A percentile compares a stretch with the other conserved stretches of the same genome.
Conservation (phyloP, 2,888 invertebrate species). For the Parnassius mnemosyne region DNA sequence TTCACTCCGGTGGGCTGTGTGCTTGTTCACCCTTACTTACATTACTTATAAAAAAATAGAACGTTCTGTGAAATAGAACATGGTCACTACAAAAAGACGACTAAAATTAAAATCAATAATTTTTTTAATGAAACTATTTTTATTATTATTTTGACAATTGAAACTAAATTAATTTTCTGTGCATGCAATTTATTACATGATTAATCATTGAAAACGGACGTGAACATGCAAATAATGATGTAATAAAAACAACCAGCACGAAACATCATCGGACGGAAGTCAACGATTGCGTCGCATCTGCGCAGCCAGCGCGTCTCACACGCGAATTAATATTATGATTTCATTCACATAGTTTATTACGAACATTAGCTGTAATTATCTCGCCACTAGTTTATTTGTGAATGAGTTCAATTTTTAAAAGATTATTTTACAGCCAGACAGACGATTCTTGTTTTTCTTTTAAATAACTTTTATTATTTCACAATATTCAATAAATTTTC, state of each 20-base stretch:
- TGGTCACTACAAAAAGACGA: no score
- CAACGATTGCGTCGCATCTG: constrained; percentile 44
- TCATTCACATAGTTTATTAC: constrained; percentile 51
- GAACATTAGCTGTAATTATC: constrained; percentile 38
- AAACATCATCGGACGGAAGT: constrained; percentile 42
- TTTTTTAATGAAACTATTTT: no score
- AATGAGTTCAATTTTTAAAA: constrained; percentile 24
- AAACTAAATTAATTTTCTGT: no score
- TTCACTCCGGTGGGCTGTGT: no score
- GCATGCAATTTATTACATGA: constrained; percentile 4
- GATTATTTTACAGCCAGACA: constrained; percentile 18
- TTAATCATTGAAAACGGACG: constrained; percentile 40
- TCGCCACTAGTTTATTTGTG: constrained; percentile 31
- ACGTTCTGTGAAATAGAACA: no score
- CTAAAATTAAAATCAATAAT: no score
- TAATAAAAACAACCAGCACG: constrained; percentile 27
- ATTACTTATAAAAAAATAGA: no score
- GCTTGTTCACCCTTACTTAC: no score
- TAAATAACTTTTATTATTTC: no score
- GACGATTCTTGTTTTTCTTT: constrained; percentile 3
- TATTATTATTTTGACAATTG: no score
- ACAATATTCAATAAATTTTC: no score
- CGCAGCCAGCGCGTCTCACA: constrained; percentile 55
- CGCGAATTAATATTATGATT: constrained; percentile 66
- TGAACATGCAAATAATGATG: constrained; percentile 3